Conservation (phyloP, 2,113 vertebrate genomes). For the Lepus americanus region DNA sequence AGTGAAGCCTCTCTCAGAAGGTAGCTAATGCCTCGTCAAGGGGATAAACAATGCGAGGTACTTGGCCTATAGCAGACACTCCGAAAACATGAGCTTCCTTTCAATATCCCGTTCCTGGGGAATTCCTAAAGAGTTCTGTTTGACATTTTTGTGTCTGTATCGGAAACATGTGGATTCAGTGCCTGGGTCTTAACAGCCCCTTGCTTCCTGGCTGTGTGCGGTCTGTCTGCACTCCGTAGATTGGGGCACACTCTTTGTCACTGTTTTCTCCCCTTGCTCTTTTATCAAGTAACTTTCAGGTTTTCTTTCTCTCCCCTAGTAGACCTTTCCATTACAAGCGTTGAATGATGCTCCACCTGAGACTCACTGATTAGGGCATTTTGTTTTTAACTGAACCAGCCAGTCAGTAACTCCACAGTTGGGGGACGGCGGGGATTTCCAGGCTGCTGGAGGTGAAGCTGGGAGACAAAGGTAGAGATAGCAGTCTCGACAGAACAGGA, state of each 20-base stretch:
- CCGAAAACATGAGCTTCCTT: background rate
- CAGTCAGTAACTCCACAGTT: background rate
- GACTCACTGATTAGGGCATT: background rate
- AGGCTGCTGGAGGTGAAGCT: constrained; percentile 9
- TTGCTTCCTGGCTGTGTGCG: background rate
- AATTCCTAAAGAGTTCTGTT: background rate
- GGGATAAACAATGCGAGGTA: background rate
- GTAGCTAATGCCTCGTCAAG: background rate
- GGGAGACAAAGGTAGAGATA: background rate
- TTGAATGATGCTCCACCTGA: background rate
- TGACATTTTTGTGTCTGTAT: background rate
- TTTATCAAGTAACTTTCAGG: background rate
- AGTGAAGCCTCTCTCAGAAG: background rate
- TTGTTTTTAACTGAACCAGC: background rate
- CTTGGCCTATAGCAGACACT: background rate
- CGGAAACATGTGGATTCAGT: background rate
- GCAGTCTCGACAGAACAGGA: background rate
- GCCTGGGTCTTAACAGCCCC: background rate
- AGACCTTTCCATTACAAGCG: background rate
- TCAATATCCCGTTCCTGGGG: background rate
- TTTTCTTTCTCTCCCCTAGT: background rate
- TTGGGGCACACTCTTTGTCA: background rate
- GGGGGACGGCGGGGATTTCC: constrained; percentile 24
- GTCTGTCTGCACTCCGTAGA: background rate
- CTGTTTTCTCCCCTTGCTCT: background rate